Base-by-base conservation (phyloP, 1,140 invertebrate genomes). In the Choristoneura fumiferana region DNA sequence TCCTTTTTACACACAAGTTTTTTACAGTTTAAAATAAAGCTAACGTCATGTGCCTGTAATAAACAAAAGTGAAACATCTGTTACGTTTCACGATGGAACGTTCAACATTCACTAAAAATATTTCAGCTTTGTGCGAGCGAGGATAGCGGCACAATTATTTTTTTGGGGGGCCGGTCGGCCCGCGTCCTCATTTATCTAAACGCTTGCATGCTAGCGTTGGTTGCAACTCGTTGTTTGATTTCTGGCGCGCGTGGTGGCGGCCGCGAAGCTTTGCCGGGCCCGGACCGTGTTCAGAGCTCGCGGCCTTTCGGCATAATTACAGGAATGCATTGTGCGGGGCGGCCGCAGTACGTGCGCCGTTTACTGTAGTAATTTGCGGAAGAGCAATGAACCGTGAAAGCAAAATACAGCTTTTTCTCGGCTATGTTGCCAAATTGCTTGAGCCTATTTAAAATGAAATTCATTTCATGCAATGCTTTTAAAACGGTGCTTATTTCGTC, bases 281-380 rank as follows among this genome's bases (percentile, higher is more conserved):
- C 52, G 17, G 52, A 29, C 33, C 33, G 29, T 33, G 29, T 78
- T 73, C 60, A 66, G 60, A 55, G 63, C 60, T 69, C 57, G 68
- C 71, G 71, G 74, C 67, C 65, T 77, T 83, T 78, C 72, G 70
- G 73, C 68, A 75, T 84, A 86, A 87, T 86, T 81, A 78, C 76
- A 73, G 76, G 64, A 78, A 75, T 79, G 80, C 80, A 86, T 83
- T 84, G 78, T 84, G 68, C 57, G 61, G n/a, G n/a, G 37, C 73
- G 66, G 61, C 67, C 74, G 59, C 69, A 68, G 63, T 67, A 80
- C 72, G 72, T 73, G 76, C 59, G 58, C 71, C 68, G 73, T 76
- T 78, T 78, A 73, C 67, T 64, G 60, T 58, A 63, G 68, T 74
- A 77, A 85, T 85, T 81, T 83, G 65, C 58, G 69, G 62, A 69